These are phyloP conservation scores for Notospermus geniculatus DNA, from an alignment of 1,140 invertebrate species.

Conservation along the genomic window DNA sequence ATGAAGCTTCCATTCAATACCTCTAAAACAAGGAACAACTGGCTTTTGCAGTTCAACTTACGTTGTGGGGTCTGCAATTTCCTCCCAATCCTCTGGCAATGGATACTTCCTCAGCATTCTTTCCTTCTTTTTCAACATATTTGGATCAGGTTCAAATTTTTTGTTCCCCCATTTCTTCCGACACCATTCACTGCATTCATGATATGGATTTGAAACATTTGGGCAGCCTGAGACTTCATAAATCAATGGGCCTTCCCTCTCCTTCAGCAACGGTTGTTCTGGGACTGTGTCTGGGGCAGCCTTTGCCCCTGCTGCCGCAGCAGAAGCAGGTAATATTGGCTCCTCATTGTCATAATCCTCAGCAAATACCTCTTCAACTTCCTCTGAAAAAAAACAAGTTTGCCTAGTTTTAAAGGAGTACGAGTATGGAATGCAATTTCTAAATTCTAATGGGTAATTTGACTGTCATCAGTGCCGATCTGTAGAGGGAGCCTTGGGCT, in stretches of 20 bases:
- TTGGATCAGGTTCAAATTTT: slow-evolving; percentile 59
- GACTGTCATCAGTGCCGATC: too few relatives aligned
- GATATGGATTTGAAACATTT: slow-evolving; percentile 93
- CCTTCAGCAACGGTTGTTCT: slow-evolving; percentile 16
- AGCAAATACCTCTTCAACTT: slow-evolving; percentile 61
- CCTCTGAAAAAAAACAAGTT: slow-evolving; percentile 38
- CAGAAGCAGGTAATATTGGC: slow-evolving; percentile 28
- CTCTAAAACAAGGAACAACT: too few relatives aligned
- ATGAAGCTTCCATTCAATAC: too few relatives aligned
- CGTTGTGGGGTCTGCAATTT: slow-evolving; percentile 87
- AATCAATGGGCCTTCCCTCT: slow-evolving; percentile 9
- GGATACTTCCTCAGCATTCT: slow-evolving; percentile 83
- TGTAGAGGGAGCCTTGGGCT: too few relatives aligned
- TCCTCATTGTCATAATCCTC: slow-evolving; percentile 53
- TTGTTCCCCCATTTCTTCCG: slow-evolving; percentile 78
- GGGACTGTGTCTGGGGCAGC: slow-evolving; percentile 3
- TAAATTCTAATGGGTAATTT: too few relatives aligned
- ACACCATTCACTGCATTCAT: slow-evolving; percentile 88
- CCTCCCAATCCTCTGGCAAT: slow-evolving; percentile 86
- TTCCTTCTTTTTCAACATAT: slow-evolving; percentile 39
- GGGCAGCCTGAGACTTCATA: slow-evolving; percentile 73
- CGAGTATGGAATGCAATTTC: too few relatives aligned
- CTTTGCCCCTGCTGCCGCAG: slow-evolving; percentile 1
- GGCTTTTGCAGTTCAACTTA: slow-evolving; percentile 53
- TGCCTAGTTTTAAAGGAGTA: too few relatives aligned